Conservation (phyloP, 1,140 invertebrate genomes). For the Leptinotarsa texana region DNA sequence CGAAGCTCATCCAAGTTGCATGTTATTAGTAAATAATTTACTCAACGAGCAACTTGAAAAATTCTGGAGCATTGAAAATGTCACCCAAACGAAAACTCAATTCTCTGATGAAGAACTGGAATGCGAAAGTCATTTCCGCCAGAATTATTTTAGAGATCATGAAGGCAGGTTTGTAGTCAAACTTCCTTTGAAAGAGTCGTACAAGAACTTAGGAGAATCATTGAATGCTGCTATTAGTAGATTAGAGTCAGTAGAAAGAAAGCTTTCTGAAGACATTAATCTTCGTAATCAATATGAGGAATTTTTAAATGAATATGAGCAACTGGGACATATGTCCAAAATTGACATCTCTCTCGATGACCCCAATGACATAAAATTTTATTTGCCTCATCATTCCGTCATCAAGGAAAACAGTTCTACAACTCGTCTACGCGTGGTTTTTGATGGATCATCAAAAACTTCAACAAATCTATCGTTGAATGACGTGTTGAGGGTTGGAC, state of each 20-base stretch:
- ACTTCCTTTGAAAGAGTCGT: constrained; percentile 12
- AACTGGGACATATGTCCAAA: constrained; percentile 48
- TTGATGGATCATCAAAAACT: constrained; percentile 42
- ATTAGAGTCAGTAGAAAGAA: constrained; percentile 25
- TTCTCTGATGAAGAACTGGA: constrained; percentile 7
- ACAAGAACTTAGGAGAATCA: constrained; percentile 11
- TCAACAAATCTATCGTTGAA: constrained; percentile 49
- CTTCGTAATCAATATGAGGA: constrained; percentile 32
- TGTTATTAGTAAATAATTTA: too few relatives aligned
- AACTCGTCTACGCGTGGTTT: constrained; percentile 42
- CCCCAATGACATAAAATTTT: background rate
- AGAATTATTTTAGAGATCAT: constrained; percentile 6
- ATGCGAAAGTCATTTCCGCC: constrained; percentile 12
- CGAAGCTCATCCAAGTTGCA: too few relatives aligned
- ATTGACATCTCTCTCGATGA: constrained; percentile 15
- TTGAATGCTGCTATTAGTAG: constrained; percentile 23
- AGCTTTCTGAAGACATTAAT: constrained; percentile 9
- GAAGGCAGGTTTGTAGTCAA: constrained; percentile 25
- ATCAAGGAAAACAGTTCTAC: constrained; percentile 10
- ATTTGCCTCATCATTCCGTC: constrained; percentile 3
- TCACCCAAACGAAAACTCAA: background rate
- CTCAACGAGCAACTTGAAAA: too few relatives aligned
- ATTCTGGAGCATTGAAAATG: background rate
- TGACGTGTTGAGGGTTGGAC: constrained; percentile 36
- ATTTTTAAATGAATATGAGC: constrained; percentile 50